These are phyloP conservation scores for Asobara japonica DNA, from an alignment of 1,140 invertebrate species.

Conservation along the genomic window DNA sequence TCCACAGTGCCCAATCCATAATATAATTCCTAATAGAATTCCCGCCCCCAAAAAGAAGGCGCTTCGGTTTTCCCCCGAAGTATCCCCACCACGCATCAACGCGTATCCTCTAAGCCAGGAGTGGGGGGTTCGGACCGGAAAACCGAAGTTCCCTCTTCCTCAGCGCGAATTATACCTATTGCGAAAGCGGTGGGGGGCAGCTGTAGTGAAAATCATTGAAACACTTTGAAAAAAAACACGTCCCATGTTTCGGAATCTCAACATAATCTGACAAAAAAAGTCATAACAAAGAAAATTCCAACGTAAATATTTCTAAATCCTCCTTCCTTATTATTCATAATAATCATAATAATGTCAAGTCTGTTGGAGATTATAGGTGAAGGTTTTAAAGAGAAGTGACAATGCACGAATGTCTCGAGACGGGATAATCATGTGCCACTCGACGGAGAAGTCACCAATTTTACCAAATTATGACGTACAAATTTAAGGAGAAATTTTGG, in stretches of 20 bases:
- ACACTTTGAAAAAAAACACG: background rate
- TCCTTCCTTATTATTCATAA: background rate
- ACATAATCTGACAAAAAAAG: background rate
- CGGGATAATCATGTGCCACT: background rate
- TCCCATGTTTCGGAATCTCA: slow-evolving; percentile 1
- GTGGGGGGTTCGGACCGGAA: too few species aligned
- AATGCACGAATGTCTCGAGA: background rate
- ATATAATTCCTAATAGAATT: too few species aligned
- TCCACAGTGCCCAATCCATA: too few species aligned
- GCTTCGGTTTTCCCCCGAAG: too few species aligned
- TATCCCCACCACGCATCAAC: too few species aligned
- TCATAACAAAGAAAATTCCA: background rate
- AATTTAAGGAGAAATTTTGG: background rate
- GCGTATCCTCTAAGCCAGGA: too few species aligned
- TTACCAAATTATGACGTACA: background rate
- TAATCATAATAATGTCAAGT: background rate
- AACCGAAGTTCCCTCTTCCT: too few species aligned
- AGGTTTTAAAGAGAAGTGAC: background rate
- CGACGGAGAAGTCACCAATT: background rate
- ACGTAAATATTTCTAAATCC: background rate
- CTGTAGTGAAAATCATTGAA: background rate
- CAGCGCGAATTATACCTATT: background rate
- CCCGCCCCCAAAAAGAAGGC: too few species aligned
- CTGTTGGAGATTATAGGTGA: background rate
- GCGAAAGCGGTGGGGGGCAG: background rate